Evolutionary conservation across 37 sponge, comb jelly and placozoan genomes (phyloP).

Genomic region (Cliona cf. orientalis): DNA sequence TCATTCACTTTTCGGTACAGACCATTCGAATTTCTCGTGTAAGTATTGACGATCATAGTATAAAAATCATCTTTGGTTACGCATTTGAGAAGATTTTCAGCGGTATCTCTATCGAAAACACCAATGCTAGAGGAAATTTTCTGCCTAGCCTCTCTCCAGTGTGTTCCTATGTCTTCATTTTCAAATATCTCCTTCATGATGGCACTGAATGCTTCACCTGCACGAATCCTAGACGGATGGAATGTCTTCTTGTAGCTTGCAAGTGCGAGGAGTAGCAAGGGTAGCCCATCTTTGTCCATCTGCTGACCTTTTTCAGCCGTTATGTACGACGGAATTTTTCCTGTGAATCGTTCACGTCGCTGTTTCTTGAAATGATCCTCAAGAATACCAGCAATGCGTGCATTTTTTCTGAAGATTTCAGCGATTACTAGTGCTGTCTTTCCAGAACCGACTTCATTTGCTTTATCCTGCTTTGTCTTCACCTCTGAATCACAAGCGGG

Average conservation of each 20-base stretch:
- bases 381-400: not conserved
- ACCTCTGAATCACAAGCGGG: not conserved
- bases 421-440: not conserved
- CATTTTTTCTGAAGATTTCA: not conserved
- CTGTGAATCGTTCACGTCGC: not conserved
- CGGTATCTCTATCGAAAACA: not conserved
- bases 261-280: not conserved
- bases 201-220: not conserved
- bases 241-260: not conserved
- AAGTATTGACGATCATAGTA: not conserved
- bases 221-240: not conserved
- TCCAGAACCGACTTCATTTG: not conserved
- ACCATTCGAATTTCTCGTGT: not conserved
- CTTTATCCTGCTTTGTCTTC: not conserved
- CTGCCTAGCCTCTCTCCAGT: not conserved
- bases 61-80: not conserved
- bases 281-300: not conserved
- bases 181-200: not conserved
- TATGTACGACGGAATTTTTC: not conserved
- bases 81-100: not conserved
- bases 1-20: not conserved
- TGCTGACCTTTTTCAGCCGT: not conserved
- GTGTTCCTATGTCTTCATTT: no score
- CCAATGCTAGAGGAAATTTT: not conserved
- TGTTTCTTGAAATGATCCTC: not conserved